phyloP scores from a whole-genome alignment of 2,113 vertebrate genomes.

The Entomyzon cyanotis region DNA sequence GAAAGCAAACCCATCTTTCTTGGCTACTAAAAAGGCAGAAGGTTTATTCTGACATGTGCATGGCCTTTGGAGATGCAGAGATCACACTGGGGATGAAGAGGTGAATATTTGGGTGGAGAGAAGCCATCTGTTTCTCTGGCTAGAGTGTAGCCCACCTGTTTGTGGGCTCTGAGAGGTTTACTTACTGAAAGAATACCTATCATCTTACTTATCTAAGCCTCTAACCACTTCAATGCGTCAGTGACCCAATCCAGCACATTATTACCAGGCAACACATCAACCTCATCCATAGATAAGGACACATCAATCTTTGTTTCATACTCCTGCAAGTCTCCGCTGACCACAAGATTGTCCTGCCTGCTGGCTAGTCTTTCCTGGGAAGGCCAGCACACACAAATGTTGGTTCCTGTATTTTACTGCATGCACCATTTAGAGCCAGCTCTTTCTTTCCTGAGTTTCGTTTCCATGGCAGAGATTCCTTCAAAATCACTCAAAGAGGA shows the following conservation, averaged over 20 bases:
- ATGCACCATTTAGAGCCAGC: background rate
- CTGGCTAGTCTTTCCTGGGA: background rate
- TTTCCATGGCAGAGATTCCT: slow-evolving; percentile 4
- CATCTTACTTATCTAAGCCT: background rate
- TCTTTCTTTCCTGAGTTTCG: background rate
- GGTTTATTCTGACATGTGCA: background rate
- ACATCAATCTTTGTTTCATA: background rate
- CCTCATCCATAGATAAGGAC: background rate
- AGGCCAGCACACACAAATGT: background rate
- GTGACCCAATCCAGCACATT: background rate
- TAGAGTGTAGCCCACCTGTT: background rate
- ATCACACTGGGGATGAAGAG: background rate
- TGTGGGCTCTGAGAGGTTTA: background rate
- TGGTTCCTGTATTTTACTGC: background rate
- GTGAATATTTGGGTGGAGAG: background rate
- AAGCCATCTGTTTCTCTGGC: slow-evolving; percentile 15
- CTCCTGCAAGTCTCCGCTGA: background rate
- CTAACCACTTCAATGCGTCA: background rate
- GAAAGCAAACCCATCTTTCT: slow-evolving; percentile 19
- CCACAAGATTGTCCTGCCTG: background rate
- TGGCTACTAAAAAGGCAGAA: slow-evolving; percentile 3
- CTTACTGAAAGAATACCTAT: background rate
- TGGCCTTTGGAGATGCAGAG: background rate
- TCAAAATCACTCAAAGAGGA: background rate
- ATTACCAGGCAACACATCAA: background rate